Percentiles rank a stretch among this genome's conserved stretches.
Evolutionary conservation across 1,140 invertebrate genomes (phyloP).

Genomic region (Tetramorium alpestre): DNA sequence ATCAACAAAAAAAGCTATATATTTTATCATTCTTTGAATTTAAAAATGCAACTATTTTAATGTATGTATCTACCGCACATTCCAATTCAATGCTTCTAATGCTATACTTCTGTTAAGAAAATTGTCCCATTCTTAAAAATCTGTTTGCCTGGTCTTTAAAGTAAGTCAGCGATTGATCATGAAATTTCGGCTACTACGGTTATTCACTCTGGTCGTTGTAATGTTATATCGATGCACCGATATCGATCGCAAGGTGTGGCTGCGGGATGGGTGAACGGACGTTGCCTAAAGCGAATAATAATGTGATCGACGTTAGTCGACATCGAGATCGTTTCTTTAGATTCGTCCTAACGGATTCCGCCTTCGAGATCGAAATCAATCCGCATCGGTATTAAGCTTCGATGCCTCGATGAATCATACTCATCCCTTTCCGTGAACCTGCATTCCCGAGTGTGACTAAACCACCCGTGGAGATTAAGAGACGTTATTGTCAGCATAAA

Average conservation of each 20-base stretch:
- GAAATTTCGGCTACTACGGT: not conserved
- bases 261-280: not conserved
- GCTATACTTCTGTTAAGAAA: slow-evolving; percentile 9
- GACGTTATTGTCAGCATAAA: slow-evolving; percentile 34
- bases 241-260: slow-evolving; percentile 46
- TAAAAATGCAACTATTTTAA: not conserved
- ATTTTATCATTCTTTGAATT: not conserved
- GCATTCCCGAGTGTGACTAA: slow-evolving; percentile 38
- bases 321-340: slow-evolving; percentile 40
- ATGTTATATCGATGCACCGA: slow-evolving; percentile 25
- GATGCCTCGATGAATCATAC: slow-evolving; percentile 30
- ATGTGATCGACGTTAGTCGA: slow-evolving; percentile 39
- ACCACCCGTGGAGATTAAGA: slow-evolving; percentile 44
- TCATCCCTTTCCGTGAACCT: slow-evolving; percentile 39
- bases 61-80: not conserved
- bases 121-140: slow-evolving; percentile 12
- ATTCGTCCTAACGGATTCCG: slow-evolving; percentile 30
- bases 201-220: slow-evolving; percentile 22
- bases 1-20: not conserved
- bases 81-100: slow-evolving; percentile 16
- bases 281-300: slow-evolving; percentile 47
- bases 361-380: slow-evolving; percentile 25
- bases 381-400: slow-evolving; percentile 19
- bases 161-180: slow-evolving; percentile 21
- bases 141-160: not conserved